These are phyloP conservation scores for Drosophila rubida DNA, from an alignment of 2,888 invertebrate genomes.

Conservation along the genomic window DNA sequence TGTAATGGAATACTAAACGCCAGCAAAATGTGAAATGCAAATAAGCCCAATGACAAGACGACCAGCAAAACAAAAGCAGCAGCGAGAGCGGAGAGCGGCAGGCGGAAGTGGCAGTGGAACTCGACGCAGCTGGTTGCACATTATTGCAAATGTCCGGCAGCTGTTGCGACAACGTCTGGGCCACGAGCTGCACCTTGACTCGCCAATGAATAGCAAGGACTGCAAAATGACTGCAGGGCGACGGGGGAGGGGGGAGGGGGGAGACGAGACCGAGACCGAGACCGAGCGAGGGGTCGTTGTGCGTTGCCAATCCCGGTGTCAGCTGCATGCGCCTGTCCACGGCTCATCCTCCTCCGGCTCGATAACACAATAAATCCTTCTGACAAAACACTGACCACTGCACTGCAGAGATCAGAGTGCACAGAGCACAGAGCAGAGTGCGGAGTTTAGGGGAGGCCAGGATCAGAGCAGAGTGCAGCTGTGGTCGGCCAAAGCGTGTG, in stretches of 20 bases:
- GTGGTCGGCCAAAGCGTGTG: slow-evolving; percentile 30
- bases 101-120: not conserved
- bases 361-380: slow-evolving; percentile 65
- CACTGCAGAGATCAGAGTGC: slow-evolving; percentile 38
- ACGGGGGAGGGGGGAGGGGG: no score
- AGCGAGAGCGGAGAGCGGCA: not conserved
- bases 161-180: slow-evolving; percentile 32
- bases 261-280: no score
- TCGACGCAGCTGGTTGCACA: slow-evolving; percentile 25
- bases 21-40: slow-evolving; percentile 73
- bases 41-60: slow-evolving; percentile 58
- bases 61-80: slow-evolving; percentile 16
- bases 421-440: not conserved
- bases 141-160: slow-evolving; percentile 61
- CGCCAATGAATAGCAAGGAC: slow-evolving; percentile 53
- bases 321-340: slow-evolving; percentile 14
- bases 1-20: slow-evolving; percentile 47
- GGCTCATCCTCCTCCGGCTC: slow-evolving; percentile 13
- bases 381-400: slow-evolving; percentile 69
- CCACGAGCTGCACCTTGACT: slow-evolving; percentile 10
- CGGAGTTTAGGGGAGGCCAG: not conserved
- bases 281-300: no score
- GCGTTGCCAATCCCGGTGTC: slow-evolving; percentile 9
- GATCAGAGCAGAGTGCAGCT: slow-evolving; percentile 11
- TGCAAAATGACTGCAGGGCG: slow-evolving; percentile 3